These are phyloP conservation scores for Sebastes jordani DNA, from an alignment of 2,797 vertebrate species.

Conservation along the genomic window DNA sequence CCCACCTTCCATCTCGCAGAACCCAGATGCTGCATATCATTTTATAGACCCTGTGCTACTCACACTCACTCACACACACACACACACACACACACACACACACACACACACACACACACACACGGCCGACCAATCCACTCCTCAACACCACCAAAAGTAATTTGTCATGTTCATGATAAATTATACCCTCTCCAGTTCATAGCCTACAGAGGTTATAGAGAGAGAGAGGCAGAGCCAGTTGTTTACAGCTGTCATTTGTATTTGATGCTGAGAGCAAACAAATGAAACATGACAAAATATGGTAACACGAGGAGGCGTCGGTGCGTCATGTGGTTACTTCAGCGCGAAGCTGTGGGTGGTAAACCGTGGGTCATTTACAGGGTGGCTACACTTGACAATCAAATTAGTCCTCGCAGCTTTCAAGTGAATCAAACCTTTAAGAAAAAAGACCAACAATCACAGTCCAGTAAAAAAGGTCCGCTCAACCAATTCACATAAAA, in stretches of 20 bases:
- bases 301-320: conserved; percentile 35
- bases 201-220: conserved; percentile 58
- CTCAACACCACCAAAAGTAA: conserved; percentile 71
- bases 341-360: conserved; percentile 26
- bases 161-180: conserved; percentile 83
- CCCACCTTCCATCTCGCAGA: conserved; percentile 53
- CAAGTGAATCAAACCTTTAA: conserved; percentile 31
- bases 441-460: conserved; percentile 17
- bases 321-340: neutral
- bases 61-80: conserved; percentile 7
- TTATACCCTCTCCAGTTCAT: conserved; percentile 73
- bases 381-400: conserved; percentile 12
- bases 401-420: conserved; percentile 29
- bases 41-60: conserved; percentile 36
- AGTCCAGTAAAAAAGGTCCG: conserved; percentile 14
- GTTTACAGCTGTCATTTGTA: conserved; percentile 65
- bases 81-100: conserved; percentile 5
- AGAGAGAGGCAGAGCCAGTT: conserved; percentile 26
- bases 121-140: conserved; percentile 38
- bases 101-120: neutral
- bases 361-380: conserved; percentile 32
- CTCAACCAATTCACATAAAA: neutral
- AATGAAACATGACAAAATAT: conserved; percentile 66
- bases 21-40: conserved; percentile 59
- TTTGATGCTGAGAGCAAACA: conserved; percentile 44